Base-by-base conservation (phyloP, 2,113 vertebrate species). In the Rana temporaria region DNA sequence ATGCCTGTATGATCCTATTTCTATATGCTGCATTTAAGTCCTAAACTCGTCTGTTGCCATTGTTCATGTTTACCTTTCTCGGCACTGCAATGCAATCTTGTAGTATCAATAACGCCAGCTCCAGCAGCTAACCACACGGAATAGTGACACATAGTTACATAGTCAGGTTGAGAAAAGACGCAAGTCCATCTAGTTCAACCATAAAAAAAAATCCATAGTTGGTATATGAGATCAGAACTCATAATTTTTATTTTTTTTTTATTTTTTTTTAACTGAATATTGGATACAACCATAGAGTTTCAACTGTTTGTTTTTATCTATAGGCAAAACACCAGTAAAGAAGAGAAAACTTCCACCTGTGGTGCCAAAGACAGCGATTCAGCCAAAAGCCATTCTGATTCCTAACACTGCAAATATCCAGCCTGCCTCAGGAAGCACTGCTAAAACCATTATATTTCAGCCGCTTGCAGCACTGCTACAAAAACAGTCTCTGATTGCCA, bases 361-460 rank as follows among this genome's bases (percentile, higher is more conserved):
- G 16, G 90, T 65, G 2, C 92, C 94, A 7, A 97, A 95, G 86
- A 91, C 96, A 85, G 95, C 91, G 64, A 95, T 98, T 90, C 96
- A 97, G 56, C 97, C 95, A 48, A 97, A 95, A 84, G 95, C 94
- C 0, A 88, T 94, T 65, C 73, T 96, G 74, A 91, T 98, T 79
- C 95, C 94, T 69, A 91, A 95, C 26, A 80, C 96, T 78, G 93
- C 95, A n/a, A 87, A 96, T 85, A 55, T 95, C 84, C 93, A 88
- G 52, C 67, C 93, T 19, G 86, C 89, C 69, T 68, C 94, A 42
- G 80, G 90, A 1, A 87, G 97, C 80, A 93, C 95, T 76, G 85
- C 95, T 16, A 98, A 98, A 91, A 92, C 96, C 55, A 96, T 99
- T 86, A 95, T 99, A 89, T 94, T 99, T 82, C 97, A 98, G 89